Conservation (phyloP, 2,113 vertebrate species). For the Numenius arquata region DNA sequence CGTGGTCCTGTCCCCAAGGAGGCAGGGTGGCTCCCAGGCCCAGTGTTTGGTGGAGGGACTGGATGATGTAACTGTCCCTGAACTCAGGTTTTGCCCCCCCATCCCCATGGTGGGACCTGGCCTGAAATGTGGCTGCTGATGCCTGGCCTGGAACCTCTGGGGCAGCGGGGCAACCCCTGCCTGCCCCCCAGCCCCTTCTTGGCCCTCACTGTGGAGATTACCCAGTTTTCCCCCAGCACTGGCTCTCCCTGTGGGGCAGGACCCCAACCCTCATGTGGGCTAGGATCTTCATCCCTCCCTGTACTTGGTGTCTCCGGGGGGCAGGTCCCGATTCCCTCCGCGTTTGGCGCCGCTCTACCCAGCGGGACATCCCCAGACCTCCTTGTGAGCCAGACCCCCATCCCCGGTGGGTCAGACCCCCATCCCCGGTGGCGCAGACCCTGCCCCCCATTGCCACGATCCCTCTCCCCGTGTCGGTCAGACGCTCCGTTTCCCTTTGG, state of each 20-base stretch:
- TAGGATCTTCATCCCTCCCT: too few relatives aligned
- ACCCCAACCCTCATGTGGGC: neutral
- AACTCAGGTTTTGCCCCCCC: neutral
- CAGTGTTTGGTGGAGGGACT: neutral
- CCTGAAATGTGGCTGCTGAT: neutral
- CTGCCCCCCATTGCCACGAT: rapidly evolving
- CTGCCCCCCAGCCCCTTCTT: rapidly evolving
- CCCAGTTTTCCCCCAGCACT: neutral
- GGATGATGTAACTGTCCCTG: neutral
- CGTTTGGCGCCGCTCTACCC: neutral
- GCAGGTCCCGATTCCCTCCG: neutral
- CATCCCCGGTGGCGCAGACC: neutral
- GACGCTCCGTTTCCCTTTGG: too few relatives aligned
- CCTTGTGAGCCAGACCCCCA: neutral
- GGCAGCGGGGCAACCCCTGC: rapidly evolving
- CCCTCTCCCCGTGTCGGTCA: neutral
- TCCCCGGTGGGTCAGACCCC: neutral
- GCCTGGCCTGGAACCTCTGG: neutral
- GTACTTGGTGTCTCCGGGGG: neutral
- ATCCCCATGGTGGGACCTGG: neutral
- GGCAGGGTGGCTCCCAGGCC: neutral
- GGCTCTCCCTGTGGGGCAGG: neutral
- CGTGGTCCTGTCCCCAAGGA: neutral
- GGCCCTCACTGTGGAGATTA: neutral
- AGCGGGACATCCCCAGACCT: too few relatives aligned